phyloP scores from a whole-genome alignment of 2,113 vertebrate genomes.

The Variabilichromis moorii region DNA sequence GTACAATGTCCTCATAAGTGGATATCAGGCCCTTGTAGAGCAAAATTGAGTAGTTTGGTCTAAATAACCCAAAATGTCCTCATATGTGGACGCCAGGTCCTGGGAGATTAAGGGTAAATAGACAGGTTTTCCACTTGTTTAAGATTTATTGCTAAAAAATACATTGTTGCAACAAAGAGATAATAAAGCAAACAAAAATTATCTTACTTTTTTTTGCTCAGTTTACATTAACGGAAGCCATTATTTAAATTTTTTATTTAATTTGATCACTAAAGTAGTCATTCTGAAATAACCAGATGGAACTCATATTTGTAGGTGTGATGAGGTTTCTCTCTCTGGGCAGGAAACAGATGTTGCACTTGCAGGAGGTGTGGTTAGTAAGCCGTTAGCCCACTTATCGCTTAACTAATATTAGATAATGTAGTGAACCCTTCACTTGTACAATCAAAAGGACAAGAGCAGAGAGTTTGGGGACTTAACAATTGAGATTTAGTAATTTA shows the following conservation, averaged over 20 bases:
- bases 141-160: not conserved
- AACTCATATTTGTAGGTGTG: not conserved
- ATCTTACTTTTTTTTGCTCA: not conserved
- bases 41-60: too few species aligned
- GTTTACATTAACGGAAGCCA: not conserved
- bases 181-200: not conserved
- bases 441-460: not conserved
- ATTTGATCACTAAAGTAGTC: not conserved
- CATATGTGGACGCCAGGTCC: too few species aligned
- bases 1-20: too few species aligned
- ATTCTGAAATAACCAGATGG: not conserved
- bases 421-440: not conserved
- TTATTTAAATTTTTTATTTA: not conserved
- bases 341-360: not conserved
- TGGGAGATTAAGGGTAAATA: not conserved
- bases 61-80: too few species aligned
- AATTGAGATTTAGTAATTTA: not conserved
- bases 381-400: not conserved
- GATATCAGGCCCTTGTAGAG: too few species aligned
- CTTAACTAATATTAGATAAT: not conserved
- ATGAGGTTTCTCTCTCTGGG: not conserved
- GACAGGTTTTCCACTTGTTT: not conserved
- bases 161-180: not conserved
- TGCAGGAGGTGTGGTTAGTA: not conserved
- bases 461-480: not conserved